Evolutionary conservation across 1,140 invertebrate genomes (phyloP), one percentile per base, ranked within the genome.

Genomic region (Pseudobourletiella spinata): DNA sequence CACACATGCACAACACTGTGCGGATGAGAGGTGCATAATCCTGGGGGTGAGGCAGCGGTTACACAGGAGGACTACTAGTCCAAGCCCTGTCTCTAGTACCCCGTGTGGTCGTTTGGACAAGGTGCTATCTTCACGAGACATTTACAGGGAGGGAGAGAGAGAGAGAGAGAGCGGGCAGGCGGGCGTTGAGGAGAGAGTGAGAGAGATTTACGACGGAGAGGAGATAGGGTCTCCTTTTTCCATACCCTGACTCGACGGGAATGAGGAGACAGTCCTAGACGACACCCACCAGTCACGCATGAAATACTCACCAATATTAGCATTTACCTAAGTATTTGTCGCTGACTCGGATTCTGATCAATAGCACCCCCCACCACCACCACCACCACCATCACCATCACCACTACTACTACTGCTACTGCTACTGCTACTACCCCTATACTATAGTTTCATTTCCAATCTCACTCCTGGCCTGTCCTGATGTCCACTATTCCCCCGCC

Each of bases 71-170:
- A n/a, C n/a, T n/a, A n/a, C n/a, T n/a, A n/a, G n/a, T n/a, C n/a
- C n/a, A n/a, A n/a, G 8, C 32, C n/a, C 39, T n/a, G n/a, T 39
- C 32, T 39, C 32, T 39, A 39, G 59, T 58, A 63, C 66, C n/a
- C n/a, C n/a, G n/a, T n/a, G 44, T 55, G 52, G 29, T 64, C 67
- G 61, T 67, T 69, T 68, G 61, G 68, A 58, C 59, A 69, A 69
- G 67, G 67, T 71, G 65, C 58, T 71, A 69, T 68, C 68, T 59
- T 42, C 46, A 63, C 58, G 65, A 35, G 71, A 69, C 69, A 71
- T 70, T 71, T 71, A 71, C 57, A 55, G 64, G 8, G 4, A n/a
- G n/a, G n/a, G n/a, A n/a, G n/a, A n/a, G n/a, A n/a, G n/a, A n/a
- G n/a, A n/a, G n/a, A n/a, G n/a, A n/a, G n/a, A n/a, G n/a, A n/a